These are phyloP conservation scores for Diuraphis noxia DNA, from an alignment of 1,140 invertebrate species.

Conservation along the genomic window DNA sequence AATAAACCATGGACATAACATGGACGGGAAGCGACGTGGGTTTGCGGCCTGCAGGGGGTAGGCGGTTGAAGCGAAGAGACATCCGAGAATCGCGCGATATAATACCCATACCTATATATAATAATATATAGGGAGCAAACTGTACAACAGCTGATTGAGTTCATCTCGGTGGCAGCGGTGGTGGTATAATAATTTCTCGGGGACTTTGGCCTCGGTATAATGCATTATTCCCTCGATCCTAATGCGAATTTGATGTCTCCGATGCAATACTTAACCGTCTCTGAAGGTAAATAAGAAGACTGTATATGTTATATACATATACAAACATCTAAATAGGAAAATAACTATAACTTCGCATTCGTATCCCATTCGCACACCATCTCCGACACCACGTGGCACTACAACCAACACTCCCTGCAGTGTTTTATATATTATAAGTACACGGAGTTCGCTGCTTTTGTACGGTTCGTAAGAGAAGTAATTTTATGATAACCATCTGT, in stretches of 20 bases:
- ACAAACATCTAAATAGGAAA: not conserved
- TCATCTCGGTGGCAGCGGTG: not conserved
- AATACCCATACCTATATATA: not conserved
- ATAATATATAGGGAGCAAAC: not conserved
- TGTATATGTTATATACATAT: not conserved
- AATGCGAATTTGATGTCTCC: slow-evolving; percentile 46
- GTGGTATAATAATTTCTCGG: not conserved
- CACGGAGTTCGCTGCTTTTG: not conserved
- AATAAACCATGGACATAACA: slow-evolving; percentile 43
- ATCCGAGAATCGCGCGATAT: not conserved
- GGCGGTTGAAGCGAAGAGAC: not conserved
- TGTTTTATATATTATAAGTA: not conserved
- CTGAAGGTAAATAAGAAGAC: not conserved
- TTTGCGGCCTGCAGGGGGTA: too few species aligned
- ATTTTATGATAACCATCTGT: not conserved
- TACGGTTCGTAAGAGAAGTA: not conserved
- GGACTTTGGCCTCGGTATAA: not conserved
- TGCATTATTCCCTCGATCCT: not conserved
- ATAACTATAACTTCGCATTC: not conserved
- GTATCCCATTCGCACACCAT: not conserved
- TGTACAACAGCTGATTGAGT: slow-evolving; percentile 15
- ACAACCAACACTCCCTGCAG: not conserved
- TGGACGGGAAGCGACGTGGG: not conserved
- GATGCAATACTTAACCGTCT: not conserved
- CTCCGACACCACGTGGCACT: not conserved